These are phyloP conservation scores for Anoura caudifer DNA, from an alignment of 2,113 vertebrate genomes.

Conservation along the genomic window DNA sequence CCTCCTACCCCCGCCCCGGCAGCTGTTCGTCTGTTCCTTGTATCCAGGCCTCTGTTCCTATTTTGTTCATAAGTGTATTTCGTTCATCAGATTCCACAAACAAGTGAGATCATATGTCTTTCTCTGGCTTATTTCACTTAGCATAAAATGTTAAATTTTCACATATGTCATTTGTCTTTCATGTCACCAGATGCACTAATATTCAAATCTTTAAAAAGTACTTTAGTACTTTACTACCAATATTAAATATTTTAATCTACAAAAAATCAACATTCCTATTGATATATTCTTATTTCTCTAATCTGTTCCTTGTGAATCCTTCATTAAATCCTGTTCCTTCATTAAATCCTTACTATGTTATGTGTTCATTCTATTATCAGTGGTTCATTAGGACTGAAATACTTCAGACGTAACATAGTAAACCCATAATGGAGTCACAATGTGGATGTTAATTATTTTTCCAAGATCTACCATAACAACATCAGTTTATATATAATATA, in stretches of 20 bases:
- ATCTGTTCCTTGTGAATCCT: neutral
- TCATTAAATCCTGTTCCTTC: neutral
- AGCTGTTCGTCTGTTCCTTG: no score
- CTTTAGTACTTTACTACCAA: no score
- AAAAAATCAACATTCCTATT: neutral
- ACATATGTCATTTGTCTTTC: neutral
- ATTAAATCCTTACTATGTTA: neutral
- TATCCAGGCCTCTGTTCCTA: no score
- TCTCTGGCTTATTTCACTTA: no score
- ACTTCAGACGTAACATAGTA: neutral
- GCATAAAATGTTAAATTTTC: neutral
- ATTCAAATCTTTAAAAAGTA: neutral
- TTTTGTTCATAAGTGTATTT: no score
- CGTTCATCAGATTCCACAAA: no score
- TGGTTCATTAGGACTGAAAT: neutral
- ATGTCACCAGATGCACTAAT: neutral
- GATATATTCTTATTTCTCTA: neutral
- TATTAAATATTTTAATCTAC: no score
- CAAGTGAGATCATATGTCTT: no score
- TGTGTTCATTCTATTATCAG: neutral
- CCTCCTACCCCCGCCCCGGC: no score
- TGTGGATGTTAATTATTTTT: neutral
- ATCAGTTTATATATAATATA: no score
- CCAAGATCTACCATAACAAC: neutral
- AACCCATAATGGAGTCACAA: neutral